phyloP scores from a whole-genome alignment of 1,140 invertebrate species.

The Oryzaephilus surinamensis region DNA sequence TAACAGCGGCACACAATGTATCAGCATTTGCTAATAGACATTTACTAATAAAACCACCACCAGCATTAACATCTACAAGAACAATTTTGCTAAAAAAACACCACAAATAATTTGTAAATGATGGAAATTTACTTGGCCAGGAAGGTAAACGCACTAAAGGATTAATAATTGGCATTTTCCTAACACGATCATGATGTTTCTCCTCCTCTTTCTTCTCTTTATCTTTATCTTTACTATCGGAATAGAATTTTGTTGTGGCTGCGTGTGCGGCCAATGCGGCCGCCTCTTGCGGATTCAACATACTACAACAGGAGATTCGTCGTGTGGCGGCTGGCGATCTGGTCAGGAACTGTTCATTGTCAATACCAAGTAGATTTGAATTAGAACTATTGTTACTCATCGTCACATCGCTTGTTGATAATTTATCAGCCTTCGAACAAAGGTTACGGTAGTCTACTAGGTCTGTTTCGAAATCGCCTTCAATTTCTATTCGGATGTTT shows the following conservation, averaged over 20 bases:
- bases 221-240: conserved; percentile 32
- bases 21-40: conserved; percentile 93
- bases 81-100: neutral
- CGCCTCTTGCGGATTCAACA: conserved; percentile 54
- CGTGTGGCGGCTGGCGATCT: conserved; percentile 64
- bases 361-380: conserved; percentile 47
- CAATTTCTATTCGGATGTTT: conserved; percentile 30
- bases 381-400: conserved; percentile 37
- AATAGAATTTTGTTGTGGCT: conserved; percentile 37
- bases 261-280: conserved; percentile 46
- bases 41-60: conserved; percentile 75
- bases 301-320: conserved; percentile 65
- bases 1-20: conserved; percentile 87
- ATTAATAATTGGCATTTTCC: conserved; percentile 80
- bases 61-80: conserved; percentile 52
- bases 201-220: conserved; percentile 30
- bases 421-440: conserved; percentile 36
- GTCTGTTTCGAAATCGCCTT: conserved; percentile 32
- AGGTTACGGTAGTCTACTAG: conserved; percentile 37
- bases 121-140: conserved; percentile 66
- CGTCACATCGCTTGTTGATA: conserved; percentile 29
- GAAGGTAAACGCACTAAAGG: conserved; percentile 73
- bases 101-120: neutral
- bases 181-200: no score
- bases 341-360: conserved; percentile 49